Percentiles rank a stretch among this genome's conserved stretches.
phyloP scores from a whole-genome alignment of 35 echinoderm and acorn worm species.

The Strongylocentrotus purpuratus region DNA sequence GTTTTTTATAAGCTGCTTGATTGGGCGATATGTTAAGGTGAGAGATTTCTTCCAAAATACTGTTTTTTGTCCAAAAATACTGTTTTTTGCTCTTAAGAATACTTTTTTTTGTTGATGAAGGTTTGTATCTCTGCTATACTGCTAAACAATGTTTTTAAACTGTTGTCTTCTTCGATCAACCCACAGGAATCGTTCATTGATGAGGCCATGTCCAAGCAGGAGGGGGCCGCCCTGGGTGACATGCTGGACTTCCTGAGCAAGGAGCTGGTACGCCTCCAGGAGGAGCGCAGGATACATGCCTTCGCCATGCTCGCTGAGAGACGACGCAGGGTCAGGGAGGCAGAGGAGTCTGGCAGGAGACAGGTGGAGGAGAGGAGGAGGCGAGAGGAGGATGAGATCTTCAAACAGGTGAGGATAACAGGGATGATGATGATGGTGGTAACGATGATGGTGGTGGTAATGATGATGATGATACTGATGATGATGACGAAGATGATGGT shows the following conservation, averaged over 20 bases:
- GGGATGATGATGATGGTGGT: neutral
- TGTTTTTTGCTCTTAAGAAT: no score
- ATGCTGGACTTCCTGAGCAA: conserved; percentile 99
- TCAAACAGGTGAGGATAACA: conserved; percentile 77
- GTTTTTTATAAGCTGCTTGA: no score
- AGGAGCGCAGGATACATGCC: conserved; percentile 97
- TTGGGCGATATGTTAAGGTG: no score
- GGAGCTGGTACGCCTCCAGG: conserved; percentile 92
- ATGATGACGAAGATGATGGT: neutral
- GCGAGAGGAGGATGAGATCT: conserved; percentile 98
- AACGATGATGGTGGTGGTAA: neutral
- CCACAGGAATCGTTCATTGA: conserved; percentile 93
- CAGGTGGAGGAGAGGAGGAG: conserved; percentile 96
- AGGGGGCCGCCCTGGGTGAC: conserved; percentile 83
- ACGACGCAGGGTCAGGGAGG: conserved; percentile 85
- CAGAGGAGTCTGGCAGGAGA: conserved; percentile 90
- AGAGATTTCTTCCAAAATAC: no score
- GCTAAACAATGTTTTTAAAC: no score
- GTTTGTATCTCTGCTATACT: no score
- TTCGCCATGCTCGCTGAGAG: conserved; percentile 98
- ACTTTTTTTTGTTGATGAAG: no score
- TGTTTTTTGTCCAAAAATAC: no score
- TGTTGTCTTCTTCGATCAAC: no score
- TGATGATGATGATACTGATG: neutral
- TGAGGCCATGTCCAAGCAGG: conserved; percentile 78